Conservation (phyloP, 2,113 vertebrate species). For the Vulpes vulpes region DNA sequence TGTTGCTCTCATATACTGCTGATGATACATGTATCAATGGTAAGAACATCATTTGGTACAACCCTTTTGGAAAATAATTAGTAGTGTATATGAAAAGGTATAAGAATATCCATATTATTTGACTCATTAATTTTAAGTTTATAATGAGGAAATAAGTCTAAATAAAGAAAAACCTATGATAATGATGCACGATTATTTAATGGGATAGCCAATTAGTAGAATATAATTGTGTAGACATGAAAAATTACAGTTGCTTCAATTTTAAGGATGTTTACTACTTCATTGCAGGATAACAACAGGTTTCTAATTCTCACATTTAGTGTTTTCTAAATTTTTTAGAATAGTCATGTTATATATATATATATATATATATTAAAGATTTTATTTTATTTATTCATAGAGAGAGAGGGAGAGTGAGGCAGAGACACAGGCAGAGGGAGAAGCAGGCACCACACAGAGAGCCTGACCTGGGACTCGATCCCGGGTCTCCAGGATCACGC, state of each 20-base stretch:
- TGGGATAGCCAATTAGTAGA: neutral
- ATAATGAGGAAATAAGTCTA: conserved; percentile 21
- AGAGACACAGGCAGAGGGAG: no score
- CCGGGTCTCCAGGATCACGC: no score
- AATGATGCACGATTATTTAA: neutral
- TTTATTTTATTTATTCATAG: neutral
- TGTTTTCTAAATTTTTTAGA: conserved; percentile 6
- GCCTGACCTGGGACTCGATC: no score
- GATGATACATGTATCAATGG: neutral
- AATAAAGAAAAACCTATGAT: neutral
- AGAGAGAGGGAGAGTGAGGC: no score
- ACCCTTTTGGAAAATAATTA: neutral
- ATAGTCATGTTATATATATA: neutral
- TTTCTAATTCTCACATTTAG: neutral
- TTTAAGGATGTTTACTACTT: neutral
- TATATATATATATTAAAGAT: neutral
- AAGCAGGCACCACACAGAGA: no score
- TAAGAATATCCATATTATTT: conserved; percentile 23
- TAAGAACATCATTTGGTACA: neutral
- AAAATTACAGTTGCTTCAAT: conserved; percentile 26
- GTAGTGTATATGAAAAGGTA: neutral
- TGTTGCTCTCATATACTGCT: neutral
- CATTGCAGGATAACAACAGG: neutral
- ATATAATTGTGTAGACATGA: neutral
- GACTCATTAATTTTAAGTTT: neutral